These are phyloP conservation scores for Gallinago stenura DNA, from an alignment of 2,797 vertebrate species.

Conservation along the genomic window DNA sequence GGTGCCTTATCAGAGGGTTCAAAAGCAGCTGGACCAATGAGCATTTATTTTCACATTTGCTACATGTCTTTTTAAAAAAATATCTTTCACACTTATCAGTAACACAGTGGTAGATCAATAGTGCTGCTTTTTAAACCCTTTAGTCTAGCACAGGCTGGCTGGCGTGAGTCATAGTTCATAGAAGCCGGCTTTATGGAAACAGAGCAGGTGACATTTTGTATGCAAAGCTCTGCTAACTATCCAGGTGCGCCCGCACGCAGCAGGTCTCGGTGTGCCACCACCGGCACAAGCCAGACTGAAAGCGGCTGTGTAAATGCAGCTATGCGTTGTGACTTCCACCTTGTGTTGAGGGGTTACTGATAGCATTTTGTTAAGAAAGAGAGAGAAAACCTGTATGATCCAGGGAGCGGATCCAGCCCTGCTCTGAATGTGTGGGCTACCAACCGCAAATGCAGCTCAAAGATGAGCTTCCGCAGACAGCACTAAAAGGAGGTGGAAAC, in stretches of 20 bases:
- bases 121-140: slow-evolving; percentile 13
- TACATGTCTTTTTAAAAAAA: not conserved
- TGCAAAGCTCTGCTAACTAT: not conserved
- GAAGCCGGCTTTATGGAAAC: not conserved
- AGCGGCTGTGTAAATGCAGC: not conserved
- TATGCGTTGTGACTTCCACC: not conserved
- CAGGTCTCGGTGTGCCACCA: not conserved
- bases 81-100: slow-evolving; percentile 17
- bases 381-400: not conserved
- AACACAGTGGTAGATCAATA: slow-evolving; percentile 2
- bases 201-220: not conserved
- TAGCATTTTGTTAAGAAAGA: not conserved
- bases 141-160: not conserved
- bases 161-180: slow-evolving; percentile 20
- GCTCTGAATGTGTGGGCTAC: not conserved
- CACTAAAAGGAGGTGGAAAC: not conserved
- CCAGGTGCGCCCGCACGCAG: not conserved
- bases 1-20: slow-evolving; percentile 30
- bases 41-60: slow-evolving; percentile 49
- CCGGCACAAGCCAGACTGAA: not conserved
- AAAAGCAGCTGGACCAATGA: slow-evolving; percentile 15
- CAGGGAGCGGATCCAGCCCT: not conserved
- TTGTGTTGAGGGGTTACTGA: not conserved
- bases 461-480: not conserved
- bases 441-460: not conserved